phyloP scores from a whole-genome alignment of 1,140 invertebrate species.

The Popillia japonica region DNA sequence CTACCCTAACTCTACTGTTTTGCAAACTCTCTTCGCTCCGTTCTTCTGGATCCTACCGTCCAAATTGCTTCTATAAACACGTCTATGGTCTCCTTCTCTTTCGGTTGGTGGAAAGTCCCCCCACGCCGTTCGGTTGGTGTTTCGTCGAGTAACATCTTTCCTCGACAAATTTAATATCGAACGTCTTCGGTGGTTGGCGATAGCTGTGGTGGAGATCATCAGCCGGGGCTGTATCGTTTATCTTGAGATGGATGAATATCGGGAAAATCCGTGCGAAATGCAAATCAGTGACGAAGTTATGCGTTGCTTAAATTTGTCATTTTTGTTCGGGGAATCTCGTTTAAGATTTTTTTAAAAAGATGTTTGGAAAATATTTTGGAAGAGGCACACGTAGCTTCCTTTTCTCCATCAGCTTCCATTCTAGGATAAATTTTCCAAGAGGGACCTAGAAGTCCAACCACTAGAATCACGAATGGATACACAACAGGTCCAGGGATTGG shows the following conservation, averaged over 20 bases:
- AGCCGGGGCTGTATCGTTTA: not conserved
- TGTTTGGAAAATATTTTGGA: no score
- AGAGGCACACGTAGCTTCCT: no score
- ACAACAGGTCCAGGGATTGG: no score
- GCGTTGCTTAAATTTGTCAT: no score
- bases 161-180: not conserved
- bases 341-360: no score
- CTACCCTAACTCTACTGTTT: not conserved
- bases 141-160: conserved; percentile 19
- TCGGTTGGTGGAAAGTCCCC: not conserved
- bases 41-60: not conserved
- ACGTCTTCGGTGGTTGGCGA: conserved; percentile 8
- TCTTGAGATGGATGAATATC: not conserved
- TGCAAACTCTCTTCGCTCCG: not conserved
- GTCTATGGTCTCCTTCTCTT: not conserved
- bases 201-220: not conserved
- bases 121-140: not conserved
- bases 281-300: no score
- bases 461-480: no score
- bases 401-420: no score
- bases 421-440: no score
- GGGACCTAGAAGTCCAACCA: no score
- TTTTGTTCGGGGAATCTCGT: no score
- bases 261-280: no score
- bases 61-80: conserved; percentile 30